Base-by-base conservation (phyloP, 2,888 invertebrate species). In the Unio delphinus region DNA sequence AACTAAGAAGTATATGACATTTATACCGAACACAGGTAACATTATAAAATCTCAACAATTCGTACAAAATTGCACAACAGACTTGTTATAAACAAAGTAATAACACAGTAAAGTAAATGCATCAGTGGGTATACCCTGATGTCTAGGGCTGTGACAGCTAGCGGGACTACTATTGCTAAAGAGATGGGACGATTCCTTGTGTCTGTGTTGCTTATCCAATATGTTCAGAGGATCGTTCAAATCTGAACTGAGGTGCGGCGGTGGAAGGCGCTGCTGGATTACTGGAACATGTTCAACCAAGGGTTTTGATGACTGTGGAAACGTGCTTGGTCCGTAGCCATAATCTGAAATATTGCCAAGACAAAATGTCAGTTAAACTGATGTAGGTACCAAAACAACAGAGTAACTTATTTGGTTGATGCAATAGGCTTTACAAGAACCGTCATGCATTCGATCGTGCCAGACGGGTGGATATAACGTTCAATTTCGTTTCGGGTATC, bases 231-330 rank as follows among this genome's bases (percentile, higher is more conserved):
- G 84, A 61, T 85, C 86, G 17, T 78, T 75, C 62, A 73, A 76
- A 59, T 77, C 75, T 45, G 64, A 61, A 20, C 68, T 62, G 57
- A 76, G 77, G 64, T 79, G 75, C 18, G 79, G 66, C n/a, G 77
- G 63, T 8, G 79, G 74, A 34, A 76, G 73, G 2, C 86, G 76
- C 20, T 80, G 82, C 63, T 86, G 87, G 8, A 87, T 87, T 20
- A 87, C 87, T 0, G 87, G 83, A 34, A 87, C 86, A 71, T 87
- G 86, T 68, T 87, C 87, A n/a, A 82, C 87, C 26, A 84, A 70
- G 17, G 86, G 85, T 66, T 86, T 87, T 54, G 73, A 69, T 17
- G 81, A 77, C 54, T 80, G 80, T 8, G 72, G 69, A 59, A 80
- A 83, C 28, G 62, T 66, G 57, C 60, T 70, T 45, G 55, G 73